Base-by-base conservation (phyloP, 2,888 invertebrate genomes). In the Eupithecia subfuscata region DNA sequence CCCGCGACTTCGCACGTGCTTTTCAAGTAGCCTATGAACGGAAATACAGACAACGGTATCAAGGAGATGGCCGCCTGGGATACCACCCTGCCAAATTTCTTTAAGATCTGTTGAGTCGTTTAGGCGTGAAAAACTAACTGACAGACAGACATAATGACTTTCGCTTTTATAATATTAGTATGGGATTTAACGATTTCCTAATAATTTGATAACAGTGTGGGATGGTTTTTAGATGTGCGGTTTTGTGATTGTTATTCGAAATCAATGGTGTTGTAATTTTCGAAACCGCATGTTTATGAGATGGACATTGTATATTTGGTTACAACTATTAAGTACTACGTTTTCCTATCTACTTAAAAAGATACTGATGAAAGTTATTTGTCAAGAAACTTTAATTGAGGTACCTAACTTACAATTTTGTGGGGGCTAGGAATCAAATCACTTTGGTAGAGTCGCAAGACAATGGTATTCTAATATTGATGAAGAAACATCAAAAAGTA, bases 171-270 rank as follows among this genome's bases (percentile, higher is more conserved):
- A 37, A 37, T 40, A 40, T 40, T 16, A 6, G 16, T 16, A 45
- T 16, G 16, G 16, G 6, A 6, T 45, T 6, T 45, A 9, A 9
- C n/a, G n/a, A 45, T 71, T 70, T 9, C 52, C 6, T 8, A 12
- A 18, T 12, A 22, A 22, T 74, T 77, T 74, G 60, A 34, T 40
- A 77, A 72, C 72, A 70, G 63, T 65, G 69, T 60, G 52, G 43
- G 64, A 74, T 40, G 22, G 37, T 69, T 8, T 48, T n/a, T 30
- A 30, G 34, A 18, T 34, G 34, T 25, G 60, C 14, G 56, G 25
- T 60, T 60, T 25, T 60, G 60, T 12, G 4, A 60, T 60, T 60
- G 60, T 60, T 25, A 60, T 60, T 25, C 12, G 12, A 25, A 25
- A 60, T 12, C 12, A 12, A 60, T 60, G 60, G 6, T 60, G 60